Conservation (phyloP, 2,888 invertebrate species). For the Baronia brevicornis region DNA sequence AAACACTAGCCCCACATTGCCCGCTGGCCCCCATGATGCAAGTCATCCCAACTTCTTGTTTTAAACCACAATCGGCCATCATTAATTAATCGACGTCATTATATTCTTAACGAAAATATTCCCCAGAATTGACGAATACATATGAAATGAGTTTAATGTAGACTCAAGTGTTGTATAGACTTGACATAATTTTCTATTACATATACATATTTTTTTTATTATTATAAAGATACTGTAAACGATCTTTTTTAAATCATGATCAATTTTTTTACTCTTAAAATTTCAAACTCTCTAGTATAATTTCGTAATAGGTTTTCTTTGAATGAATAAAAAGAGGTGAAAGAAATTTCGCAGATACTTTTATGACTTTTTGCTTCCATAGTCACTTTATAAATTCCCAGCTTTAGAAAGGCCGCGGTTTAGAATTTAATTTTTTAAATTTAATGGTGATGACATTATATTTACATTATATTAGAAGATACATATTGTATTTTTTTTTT, state of each 20-base stretch:
- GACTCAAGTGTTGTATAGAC: conserved; percentile 20
- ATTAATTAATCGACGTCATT: conserved; percentile 70
- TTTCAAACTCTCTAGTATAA: too few relatives aligned
- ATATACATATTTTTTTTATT: background rate
- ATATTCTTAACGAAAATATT: conserved; percentile 48
- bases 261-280: too few relatives aligned
- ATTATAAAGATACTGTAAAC: too few relatives aligned
- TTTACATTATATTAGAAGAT: background rate
- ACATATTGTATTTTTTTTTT: conserved; percentile 21
- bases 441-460: conserved; percentile 24
- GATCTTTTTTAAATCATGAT: too few relatives aligned
- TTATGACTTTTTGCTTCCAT: too few relatives aligned
- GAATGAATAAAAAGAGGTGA: too few relatives aligned
- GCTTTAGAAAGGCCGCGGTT: too few relatives aligned
- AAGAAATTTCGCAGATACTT: too few relatives aligned
- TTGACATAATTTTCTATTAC: background rate
- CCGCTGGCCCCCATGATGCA: conserved; percentile 32
- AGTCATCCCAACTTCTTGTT: conserved; percentile 36
- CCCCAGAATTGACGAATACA: conserved; percentile 49
- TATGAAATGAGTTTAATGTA: conserved; percentile 39
- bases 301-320: too few relatives aligned
- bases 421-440: too few relatives aligned
- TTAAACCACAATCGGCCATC: conserved; percentile 48
- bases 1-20: conserved; percentile 1
- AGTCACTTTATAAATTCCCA: too few relatives aligned